Percentiles rank a stretch among this genome's conserved stretches.
phyloP scores from a whole-genome alignment of 2,888 invertebrate genomes.

The Eilema sororculum region DNA sequence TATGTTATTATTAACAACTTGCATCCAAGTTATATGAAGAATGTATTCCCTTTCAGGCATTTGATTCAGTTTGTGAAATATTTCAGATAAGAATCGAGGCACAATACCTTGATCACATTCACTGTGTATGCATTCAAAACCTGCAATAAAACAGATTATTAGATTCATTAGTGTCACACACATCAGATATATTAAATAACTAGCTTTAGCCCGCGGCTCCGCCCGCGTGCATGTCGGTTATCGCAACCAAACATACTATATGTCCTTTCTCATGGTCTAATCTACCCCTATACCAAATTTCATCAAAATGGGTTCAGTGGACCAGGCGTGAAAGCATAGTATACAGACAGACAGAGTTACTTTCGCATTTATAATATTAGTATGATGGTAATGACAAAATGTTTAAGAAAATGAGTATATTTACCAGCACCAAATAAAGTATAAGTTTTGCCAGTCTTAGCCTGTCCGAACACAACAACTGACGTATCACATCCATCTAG shows the following conservation, averaged over 20 bases:
- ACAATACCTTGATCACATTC: slow-evolving; percentile 91
- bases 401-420: background rate
- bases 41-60: slow-evolving; percentile 89
- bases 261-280: too few species aligned
- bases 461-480: slow-evolving; percentile 90
- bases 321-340: too few species aligned
- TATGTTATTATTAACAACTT: slow-evolving; percentile 90
- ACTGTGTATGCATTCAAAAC: slow-evolving; percentile 86
- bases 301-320: too few species aligned
- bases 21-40: slow-evolving; percentile 91
- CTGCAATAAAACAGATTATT: slow-evolving; percentile 60
- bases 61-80: slow-evolving; percentile 89
- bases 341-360: too few species aligned
- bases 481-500: slow-evolving; percentile 93
- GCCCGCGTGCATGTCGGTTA: too few species aligned
- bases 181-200: background rate
- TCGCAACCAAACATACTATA: too few species aligned
- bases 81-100: slow-evolving; percentile 90
- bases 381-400: background rate
- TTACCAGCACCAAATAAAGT: slow-evolving; percentile 91
- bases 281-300: too few species aligned
- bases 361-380: too few species aligned
- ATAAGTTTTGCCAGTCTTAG: slow-evolving; percentile 90
- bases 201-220: too few species aligned
- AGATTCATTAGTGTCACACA: background rate